Percentiles rank a stretch among this genome's conserved stretches.
Conservation (phyloP, 2,113 vertebrate species). For the Agelaius phoeniceus region DNA sequence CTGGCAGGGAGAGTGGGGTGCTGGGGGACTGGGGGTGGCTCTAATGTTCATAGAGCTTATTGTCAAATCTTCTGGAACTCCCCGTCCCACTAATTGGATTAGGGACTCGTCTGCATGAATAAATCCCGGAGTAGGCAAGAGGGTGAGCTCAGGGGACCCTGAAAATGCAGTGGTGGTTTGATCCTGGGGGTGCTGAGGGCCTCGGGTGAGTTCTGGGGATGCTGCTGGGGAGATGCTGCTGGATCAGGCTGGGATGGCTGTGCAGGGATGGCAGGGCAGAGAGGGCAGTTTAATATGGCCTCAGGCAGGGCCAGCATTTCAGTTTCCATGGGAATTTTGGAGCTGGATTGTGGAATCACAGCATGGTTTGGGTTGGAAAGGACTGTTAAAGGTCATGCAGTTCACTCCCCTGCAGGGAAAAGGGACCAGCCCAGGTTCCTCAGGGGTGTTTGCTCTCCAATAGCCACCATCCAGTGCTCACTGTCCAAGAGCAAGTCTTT, state of each 20-base stretch:
- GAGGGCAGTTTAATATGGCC: not conserved
- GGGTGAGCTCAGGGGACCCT: not conserved
- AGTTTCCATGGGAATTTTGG: fast-evolving
- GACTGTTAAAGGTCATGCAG: not conserved
- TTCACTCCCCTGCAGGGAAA: not conserved
- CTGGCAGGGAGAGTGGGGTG: not conserved
- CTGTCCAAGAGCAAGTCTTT: not conserved
- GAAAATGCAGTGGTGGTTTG: not conserved
- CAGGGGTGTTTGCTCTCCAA: not conserved
- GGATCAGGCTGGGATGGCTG: not conserved
- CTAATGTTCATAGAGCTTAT: not conserved
- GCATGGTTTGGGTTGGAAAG: not conserved
- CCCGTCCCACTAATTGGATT: not conserved
- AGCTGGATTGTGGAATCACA: not conserved
- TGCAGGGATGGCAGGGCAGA: not conserved
- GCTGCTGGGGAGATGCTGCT: not conserved
- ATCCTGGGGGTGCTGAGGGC: not conserved
- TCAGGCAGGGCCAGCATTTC: not conserved
- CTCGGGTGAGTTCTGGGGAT: not conserved
- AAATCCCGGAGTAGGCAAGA: not conserved
- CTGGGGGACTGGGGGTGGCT: not conserved
- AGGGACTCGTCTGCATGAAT: not conserved
- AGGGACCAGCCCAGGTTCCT: not conserved
- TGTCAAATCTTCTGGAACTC: not conserved
- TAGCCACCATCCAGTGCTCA: not conserved